These are phyloP conservation scores for Babylonia areolata DNA, from an alignment of 1,140 invertebrate species.

Conservation along the genomic window DNA sequence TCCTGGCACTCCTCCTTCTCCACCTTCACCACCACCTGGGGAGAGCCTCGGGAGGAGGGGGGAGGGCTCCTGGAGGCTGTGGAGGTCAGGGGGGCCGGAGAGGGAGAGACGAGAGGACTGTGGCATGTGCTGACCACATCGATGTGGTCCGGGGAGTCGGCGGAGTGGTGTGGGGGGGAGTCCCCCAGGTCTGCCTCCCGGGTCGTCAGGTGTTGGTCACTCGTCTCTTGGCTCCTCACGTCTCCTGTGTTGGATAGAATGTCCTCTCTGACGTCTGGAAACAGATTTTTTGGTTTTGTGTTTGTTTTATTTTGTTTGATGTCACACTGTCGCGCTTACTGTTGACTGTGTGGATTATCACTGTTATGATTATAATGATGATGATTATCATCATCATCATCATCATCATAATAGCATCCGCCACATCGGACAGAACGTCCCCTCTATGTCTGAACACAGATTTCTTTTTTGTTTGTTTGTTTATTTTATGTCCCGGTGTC, in stretches of 20 bases:
- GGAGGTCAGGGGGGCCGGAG: not conserved
- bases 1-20: not conserved
- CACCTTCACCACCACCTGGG: not conserved
- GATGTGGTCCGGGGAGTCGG: conserved; percentile 24
- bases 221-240: not conserved
- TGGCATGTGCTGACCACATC: conserved; percentile 29
- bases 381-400: too few relatives aligned
- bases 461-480: too few relatives aligned
- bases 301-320: too few relatives aligned
- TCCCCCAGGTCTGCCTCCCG: not conserved
- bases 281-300: too few relatives aligned
- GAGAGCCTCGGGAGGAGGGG: not conserved
- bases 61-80: not conserved
- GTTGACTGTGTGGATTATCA: too few relatives aligned
- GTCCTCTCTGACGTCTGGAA: conserved; percentile 26
- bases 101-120: not conserved
- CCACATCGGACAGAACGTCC: too few relatives aligned
- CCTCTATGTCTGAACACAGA: too few relatives aligned
- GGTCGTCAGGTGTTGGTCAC: not conserved
- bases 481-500: too few relatives aligned
- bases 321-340: too few relatives aligned
- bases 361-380: too few relatives aligned
- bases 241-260: not conserved
- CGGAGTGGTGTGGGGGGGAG: not conserved
- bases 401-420: too few relatives aligned